Evolutionary conservation across 2,797 vertebrate genomes (phyloP), one percentile per base, ranked within the genome.

Genomic region (Pelochelys cantorii): DNA sequence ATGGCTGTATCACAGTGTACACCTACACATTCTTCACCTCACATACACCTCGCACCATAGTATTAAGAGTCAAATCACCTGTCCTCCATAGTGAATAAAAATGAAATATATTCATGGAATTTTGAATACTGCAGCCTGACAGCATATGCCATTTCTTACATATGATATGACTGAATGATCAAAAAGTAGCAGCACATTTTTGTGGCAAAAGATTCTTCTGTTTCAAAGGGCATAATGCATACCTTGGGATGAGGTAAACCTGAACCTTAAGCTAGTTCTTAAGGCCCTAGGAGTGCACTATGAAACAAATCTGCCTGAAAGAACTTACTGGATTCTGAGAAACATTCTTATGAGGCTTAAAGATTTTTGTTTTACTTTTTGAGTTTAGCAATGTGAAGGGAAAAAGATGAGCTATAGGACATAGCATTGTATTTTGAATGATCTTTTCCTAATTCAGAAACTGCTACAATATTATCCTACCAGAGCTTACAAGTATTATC

Each of bases 381-480:
- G 3, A 91, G 60, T 0, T 90, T 81, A 82, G 59, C 31, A 87
- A 80, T 80, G 34, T 2, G 3, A 53, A 91, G 94, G 91, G 81
- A 96, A 48, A 95, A 95, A 88, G 85, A 77, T 0, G 0, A 92
- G 85, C 93, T 93, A 91, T 88, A 75, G 86, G 93, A 88, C 87
- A 90, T 81, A 91, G 87, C 0, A 0, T 75, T 84, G 85, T 83
- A 80, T 86, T 95, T 93, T 20, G 37, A 92, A 91, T 5, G 31
- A 80, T 86, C 81, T 90, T 92, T 94, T 88, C 88, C 92, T 37
- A 79, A 53, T 17, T n/a, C 93, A 96, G 91, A 95, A 95, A 93
- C 60, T 95, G 88, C 90, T 87, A 79, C 71, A 88, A 74, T 85
- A 89, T 20, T 84, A 77, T 79, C 54, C 9, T 1, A 0, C 2